phyloP scores from a whole-genome alignment of 2,113 vertebrate species.

The Mormyrus iriodes region DNA sequence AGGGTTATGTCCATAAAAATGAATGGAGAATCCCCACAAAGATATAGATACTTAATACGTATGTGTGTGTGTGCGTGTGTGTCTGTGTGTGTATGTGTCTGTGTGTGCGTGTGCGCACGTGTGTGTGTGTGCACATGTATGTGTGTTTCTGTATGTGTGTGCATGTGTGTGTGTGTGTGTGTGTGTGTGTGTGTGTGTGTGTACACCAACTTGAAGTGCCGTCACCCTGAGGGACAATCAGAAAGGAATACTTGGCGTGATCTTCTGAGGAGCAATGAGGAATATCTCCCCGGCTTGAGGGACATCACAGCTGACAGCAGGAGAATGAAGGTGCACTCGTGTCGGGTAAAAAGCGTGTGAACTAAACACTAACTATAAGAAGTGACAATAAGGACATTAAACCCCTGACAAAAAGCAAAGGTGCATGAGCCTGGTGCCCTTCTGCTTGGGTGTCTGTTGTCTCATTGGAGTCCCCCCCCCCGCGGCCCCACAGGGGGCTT shows the following conservation, averaged over 20 bases:
- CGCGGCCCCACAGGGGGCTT: not conserved
- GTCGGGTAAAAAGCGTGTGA: not conserved
- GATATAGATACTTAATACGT: not conserved
- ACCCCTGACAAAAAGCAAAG: not conserved
- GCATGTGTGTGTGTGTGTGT: not conserved
- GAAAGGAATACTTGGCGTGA: too few relatives aligned
- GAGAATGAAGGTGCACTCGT: not conserved
- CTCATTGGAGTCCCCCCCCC: too few relatives aligned
- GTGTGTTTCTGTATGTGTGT: not conserved
- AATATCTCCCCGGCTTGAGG: not conserved
- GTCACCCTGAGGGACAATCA: constrained; percentile 1
- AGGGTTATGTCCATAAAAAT: not conserved
- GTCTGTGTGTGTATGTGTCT: not conserved
- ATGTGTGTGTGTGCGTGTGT: constrained; percentile 1
- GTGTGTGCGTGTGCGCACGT: constrained; percentile 1
- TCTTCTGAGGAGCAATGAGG: not conserved
- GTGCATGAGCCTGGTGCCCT: not conserved
- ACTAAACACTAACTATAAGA: not conserved
- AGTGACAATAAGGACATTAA: not conserved
- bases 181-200: not conserved
- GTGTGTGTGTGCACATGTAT: too few relatives aligned
- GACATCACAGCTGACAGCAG: not conserved
- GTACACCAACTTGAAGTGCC: constrained; percentile 1
- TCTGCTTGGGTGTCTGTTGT: not conserved
- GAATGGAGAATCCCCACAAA: not conserved